Base-by-base conservation (phyloP, 2,113 vertebrate species). In the Brienomyrus brachyistius region DNA sequence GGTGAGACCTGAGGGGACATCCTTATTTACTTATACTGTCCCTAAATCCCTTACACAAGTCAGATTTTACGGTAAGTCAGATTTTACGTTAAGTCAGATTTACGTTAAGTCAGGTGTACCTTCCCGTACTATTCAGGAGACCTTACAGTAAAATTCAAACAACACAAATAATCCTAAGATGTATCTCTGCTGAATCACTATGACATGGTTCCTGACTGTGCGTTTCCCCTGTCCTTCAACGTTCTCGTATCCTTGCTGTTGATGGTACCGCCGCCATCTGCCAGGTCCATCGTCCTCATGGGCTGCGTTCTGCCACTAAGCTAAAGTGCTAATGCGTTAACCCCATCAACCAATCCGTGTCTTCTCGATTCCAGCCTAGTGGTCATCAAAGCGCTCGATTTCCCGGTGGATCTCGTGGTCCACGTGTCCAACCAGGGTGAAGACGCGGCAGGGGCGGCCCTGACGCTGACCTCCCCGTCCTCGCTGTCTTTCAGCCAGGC, bases 381-480 rank as follows among this genome's bases (percentile, higher is more conserved):
- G 54, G 89, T 92, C 0, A 89, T 93, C 31, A 90, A 88, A 7
- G n/a, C 27, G 51, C 35, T 82, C 4, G 43, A 62, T 27, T 92
- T 90, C 70, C 84, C n/a, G 21, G 45, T 92, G 31, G 85, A 84
- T 23, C 4, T 92, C 2, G 56, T 47, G 23, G 91, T 91, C 56
- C 47, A 62, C 2, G 85, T 93, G 80, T 23, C 54, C 31, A 93
- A 93, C 89, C 45, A 86, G 2, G 93, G 92, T 88, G 93, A 93
- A 87, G 93, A 93, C 23, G 74, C 92, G 8, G 62, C 84, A 23
- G 89, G 89, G 19, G 86, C 43, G 23, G 80, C 88, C 35, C 88
- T 93, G 51, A 54, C 23, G 4, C 56, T 93, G 54, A 2, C 50
- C 62, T 89, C 90, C 88, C 92, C 91, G 13, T 88, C 90, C 35